phyloP scores from a whole-genome alignment of 2,888 invertebrate species.

The Leptopterna dolabrata region DNA sequence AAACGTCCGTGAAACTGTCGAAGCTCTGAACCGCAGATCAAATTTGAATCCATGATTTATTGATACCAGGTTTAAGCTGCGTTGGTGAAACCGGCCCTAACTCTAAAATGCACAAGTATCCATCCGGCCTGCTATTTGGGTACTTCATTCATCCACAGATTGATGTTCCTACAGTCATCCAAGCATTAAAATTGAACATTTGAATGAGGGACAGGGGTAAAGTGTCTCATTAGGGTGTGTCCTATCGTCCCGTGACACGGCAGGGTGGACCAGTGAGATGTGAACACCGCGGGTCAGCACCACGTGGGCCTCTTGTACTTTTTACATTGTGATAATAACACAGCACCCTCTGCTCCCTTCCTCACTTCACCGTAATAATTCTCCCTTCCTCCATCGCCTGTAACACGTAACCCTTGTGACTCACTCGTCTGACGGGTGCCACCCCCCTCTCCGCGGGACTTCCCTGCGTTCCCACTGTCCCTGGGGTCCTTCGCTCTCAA shows the following conservation, averaged over 20 bases:
- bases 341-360: not conserved
- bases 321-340: not conserved
- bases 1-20: too few species aligned
- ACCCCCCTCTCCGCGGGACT: slow-evolving; percentile 1
- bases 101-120: too few species aligned
- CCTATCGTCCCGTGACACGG: not conserved
- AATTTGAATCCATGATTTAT: too few species aligned
- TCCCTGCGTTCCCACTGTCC: not conserved
- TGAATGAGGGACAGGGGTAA: not conserved
- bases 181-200: too few species aligned
- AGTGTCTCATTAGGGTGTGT: not conserved
- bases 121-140: too few species aligned
- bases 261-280: not conserved
- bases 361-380: not conserved
- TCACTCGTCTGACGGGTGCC: slow-evolving; percentile 31
- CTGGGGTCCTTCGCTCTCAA: not conserved
- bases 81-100: too few species aligned
- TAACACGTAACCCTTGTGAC: slow-evolving; percentile 41
- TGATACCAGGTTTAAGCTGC: too few species aligned
- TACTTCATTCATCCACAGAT: too few species aligned
- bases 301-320: not conserved
- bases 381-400: not conserved
- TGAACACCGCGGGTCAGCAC: not conserved
- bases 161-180: too few species aligned
- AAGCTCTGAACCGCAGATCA: too few species aligned